phyloP scores from a whole-genome alignment of 2,797 vertebrate genomes.

The Tapera naevia region DNA sequence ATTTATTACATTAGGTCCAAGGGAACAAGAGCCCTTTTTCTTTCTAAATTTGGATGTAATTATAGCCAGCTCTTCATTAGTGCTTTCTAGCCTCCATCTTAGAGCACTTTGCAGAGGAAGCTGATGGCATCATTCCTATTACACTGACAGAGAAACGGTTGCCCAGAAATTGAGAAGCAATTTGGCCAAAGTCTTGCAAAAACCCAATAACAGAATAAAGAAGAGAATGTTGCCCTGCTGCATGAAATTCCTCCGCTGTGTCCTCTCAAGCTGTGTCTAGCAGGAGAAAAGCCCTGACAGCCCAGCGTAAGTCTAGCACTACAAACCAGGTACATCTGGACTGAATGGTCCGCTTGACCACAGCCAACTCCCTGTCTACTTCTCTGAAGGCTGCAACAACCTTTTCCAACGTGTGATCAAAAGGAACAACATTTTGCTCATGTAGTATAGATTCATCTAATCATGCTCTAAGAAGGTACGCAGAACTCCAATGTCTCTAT shows the following conservation, averaged over 20 bases:
- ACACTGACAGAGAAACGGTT: neutral
- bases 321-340: neutral
- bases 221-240: neutral
- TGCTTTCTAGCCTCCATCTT: conserved; percentile 22
- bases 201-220: neutral
- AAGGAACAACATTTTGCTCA: neutral
- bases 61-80: conserved; percentile 40
- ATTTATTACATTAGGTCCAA: conserved; percentile 46
- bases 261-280: neutral
- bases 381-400: neutral
- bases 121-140: conserved; percentile 5
- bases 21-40: conserved; percentile 40
- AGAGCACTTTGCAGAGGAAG: neutral
- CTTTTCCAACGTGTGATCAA: neutral
- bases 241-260: fast-evolving
- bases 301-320: neutral
- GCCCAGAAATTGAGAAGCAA: neutral
- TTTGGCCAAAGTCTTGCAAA: neutral
- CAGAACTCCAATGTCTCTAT: neutral
- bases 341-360: neutral
- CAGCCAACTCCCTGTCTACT: neutral
- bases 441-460: neutral
- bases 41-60: conserved; percentile 46
- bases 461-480: neutral
- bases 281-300: neutral